Base-by-base conservation (phyloP, 2,113 vertebrate species). In the Vireo altiloquus region DNA sequence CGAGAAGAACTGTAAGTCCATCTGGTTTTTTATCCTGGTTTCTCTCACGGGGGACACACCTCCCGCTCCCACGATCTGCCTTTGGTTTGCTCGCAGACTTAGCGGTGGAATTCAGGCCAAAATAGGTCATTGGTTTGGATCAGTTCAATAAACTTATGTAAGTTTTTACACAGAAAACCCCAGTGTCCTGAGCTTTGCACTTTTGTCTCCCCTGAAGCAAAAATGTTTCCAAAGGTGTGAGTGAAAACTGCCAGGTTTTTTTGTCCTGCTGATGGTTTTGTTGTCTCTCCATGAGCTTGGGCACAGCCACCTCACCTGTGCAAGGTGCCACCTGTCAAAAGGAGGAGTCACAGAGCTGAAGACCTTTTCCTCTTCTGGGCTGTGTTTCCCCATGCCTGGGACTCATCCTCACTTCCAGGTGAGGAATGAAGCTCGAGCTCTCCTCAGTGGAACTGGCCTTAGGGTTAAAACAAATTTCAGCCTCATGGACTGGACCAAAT, bases 1-100 rank as follows among this genome's bases (percentile, higher is more conserved):
- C 90, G 94, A 96, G 97, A 95, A 97, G 95, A 97, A 71, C 92
- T 95, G 63, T 89, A 91, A 97, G 85, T 95, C 96, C 86, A 93
- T 92, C 96, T 92, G 57, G 14, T 61, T 71, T 96, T 97, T 94
- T 95, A 92, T 92, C 93, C 95, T 89, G 89, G 92, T 77, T 94
- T 97, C 95, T 96, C 96, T 87, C 90, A 39, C 2, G 35, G 89
- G 90, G 92, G 82, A 54, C 46, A 2, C 78, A 20, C 79, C 96
- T 94, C 37, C 53, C 9, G 3, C 89, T 76, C 85, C 80, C 79
- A 61, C 87, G 53, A 31, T 86, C 61, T 39, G 70, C 71, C 72
- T 94, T 95, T 74, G 87, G 63, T 93, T 94, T 92, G 94, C 57
- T 91, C 18, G 50, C 92, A 93, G 91, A 93, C 66, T 94, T 93